Evolutionary conservation across 2,888 invertebrate genomes (phyloP).

Genomic region (Mythimna vitellina): DNA sequence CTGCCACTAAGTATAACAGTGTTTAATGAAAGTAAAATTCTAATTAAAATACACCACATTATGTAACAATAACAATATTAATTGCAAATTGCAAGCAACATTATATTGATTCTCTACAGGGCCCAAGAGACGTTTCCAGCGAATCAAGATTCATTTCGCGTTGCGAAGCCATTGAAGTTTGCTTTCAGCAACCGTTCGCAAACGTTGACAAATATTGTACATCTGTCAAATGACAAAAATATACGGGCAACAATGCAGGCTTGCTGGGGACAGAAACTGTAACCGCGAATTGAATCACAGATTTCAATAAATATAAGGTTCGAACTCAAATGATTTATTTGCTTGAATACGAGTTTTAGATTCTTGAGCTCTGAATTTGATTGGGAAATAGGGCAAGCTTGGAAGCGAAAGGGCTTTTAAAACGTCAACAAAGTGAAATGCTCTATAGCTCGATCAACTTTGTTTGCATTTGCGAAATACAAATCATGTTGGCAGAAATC

Average conservation of each 20-base stretch:
- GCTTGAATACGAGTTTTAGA: conserved; percentile 45
- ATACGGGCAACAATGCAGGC: conserved; percentile 56
- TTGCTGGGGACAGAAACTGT: conserved; percentile 53
- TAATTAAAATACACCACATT: neutral
- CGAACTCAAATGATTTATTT: conserved; percentile 49
- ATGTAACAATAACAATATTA: neutral
- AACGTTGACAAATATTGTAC: conserved; percentile 83
- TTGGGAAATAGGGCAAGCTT: conserved; percentile 26
- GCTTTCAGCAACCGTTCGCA: conserved; percentile 75
- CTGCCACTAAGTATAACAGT: neutral
- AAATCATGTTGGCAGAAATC: conserved; percentile 37
- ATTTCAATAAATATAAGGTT: conserved; percentile 60
- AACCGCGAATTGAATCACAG: conserved; percentile 42
- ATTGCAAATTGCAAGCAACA: conserved; percentile 7
- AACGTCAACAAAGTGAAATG: conserved; percentile 28
- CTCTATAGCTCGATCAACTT: conserved; percentile 28
- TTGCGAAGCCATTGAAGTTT: conserved; percentile 78
- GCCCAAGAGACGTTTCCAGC: conserved; percentile 57
- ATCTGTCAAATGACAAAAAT: conserved; percentile 82
- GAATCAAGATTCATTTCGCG: conserved; percentile 81
- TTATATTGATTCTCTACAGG: conserved; percentile 15
- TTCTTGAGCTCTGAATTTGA: conserved; percentile 27
- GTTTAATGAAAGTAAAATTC: conserved; percentile 11
- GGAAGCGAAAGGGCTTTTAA: conserved; percentile 29
- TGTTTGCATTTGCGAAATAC: conserved; percentile 39